These are phyloP conservation scores for Rhabdophis nuchalis DNA, from an alignment of 2,797 vertebrate genomes.

Conservation along the genomic window DNA sequence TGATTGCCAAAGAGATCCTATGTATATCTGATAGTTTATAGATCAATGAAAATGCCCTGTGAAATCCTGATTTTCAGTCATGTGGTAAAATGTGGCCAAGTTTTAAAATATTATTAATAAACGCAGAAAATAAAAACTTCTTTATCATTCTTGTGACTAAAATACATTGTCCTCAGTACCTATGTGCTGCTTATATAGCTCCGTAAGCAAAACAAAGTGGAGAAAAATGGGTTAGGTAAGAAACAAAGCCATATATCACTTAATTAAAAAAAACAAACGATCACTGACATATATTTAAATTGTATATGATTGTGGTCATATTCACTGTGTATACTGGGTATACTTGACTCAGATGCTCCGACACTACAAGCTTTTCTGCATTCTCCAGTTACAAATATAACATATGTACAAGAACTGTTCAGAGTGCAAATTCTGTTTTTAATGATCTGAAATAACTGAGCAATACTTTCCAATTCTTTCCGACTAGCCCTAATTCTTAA, in stretches of 20 bases:
- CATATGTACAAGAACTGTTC: neutral
- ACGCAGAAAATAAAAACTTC: neutral
- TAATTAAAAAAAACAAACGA: neutral
- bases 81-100: conserved; percentile 48
- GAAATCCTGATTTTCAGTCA: conserved; percentile 50
- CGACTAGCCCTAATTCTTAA: neutral
- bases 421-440: neutral
- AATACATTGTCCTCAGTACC: neutral
- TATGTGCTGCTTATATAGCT: neutral
- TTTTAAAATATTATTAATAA: conserved; percentile 44
- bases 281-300: neutral
- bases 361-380: neutral
- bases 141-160: neutral
- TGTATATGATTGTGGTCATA: neutral
- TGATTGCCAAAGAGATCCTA: conserved; percentile 33
- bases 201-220: neutral
- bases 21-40: conserved; percentile 50
- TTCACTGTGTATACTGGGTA: neutral
- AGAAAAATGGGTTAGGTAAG: neutral
- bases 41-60: conserved; percentile 54
- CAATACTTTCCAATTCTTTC: neutral
- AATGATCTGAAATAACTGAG: neutral
- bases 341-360: neutral
- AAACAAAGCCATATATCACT: neutral
- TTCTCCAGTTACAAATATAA: neutral